Base-by-base conservation (phyloP, 2,797 vertebrate genomes). In the Muraenolepis orangiensis region DNA sequence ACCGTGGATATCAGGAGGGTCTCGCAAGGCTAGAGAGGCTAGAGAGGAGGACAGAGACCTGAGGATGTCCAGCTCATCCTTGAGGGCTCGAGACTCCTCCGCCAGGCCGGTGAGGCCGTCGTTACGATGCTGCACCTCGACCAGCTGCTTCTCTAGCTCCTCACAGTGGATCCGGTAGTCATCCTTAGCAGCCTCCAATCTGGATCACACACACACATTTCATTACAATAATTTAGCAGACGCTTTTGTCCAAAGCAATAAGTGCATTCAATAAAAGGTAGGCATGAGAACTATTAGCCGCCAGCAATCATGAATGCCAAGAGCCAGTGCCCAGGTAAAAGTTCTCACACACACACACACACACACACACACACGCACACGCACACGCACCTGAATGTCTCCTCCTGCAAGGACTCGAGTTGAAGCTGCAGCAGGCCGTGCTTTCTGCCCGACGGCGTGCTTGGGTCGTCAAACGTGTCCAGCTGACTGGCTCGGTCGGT, bases 81-180 rank as follows among this genome's bases (percentile, higher is more conserved):
- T 98, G 69, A 99, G 90, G 0, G 96, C 93, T 73, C 96, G 94
- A 0, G 96, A 98, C 82, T 99, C 98, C 88, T 99, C 98, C 29
- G 97, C 97, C 84, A 99, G 88, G 81, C 95, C 91, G 10, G 96
- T 98, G 61, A 99, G 91, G 76, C 98, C 97, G 68, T 98, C 96
- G 14, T 97, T 99, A 31, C 97, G 94, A 42, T 98, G 96, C 69
- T 98, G 98, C 79, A 98, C 92, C 82, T 99, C 98, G 72, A 99
- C 94, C 77, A 99, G 82, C 76, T 99, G 96, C 84, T 96, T 97
- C 90, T 99, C 97, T 81, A 99, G 84, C 78, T 98, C 96, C 87
- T 99, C 97, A 87, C 98, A 99, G 87, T 99, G 98, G 91, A 95
- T 95, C 74, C 97, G 94, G 89, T 99, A 99, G 89, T 99, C 98